A percentile compares a stretch with the other conserved stretches of the same genome.
Evolutionary conservation across 2,888 invertebrate species (phyloP).

Genomic region (Melanargia galathea): DNA sequence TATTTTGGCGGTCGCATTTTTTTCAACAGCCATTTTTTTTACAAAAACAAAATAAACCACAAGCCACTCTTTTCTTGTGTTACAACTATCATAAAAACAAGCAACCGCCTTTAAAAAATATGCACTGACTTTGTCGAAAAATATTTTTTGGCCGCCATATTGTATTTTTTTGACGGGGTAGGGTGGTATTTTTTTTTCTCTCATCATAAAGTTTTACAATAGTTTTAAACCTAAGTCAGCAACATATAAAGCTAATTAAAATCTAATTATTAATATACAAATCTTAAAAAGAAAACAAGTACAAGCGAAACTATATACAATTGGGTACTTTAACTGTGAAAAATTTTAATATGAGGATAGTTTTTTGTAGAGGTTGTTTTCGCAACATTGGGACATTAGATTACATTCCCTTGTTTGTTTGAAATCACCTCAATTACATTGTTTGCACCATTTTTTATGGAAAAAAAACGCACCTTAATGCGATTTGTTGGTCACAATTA

Average conservation of each 20-base stretch:
- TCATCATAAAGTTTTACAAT: slow-evolving; percentile 49
- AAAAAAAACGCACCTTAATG: too few relatives aligned
- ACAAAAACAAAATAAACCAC: slow-evolving; percentile 63
- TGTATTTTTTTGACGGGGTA: slow-evolving; percentile 49
- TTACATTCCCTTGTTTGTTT: too few relatives aligned
- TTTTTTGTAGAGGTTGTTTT: not conserved
- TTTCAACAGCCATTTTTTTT: slow-evolving; percentile 60
- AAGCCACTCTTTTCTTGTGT: slow-evolving; percentile 75
- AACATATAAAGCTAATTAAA: slow-evolving; percentile 50
- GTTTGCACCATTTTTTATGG: too few relatives aligned
- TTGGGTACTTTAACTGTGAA: slow-evolving; percentile 39
- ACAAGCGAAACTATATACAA: slow-evolving; percentile 45
- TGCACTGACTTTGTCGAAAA: slow-evolving; percentile 71
- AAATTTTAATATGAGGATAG: not conserved
- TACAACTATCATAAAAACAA: slow-evolving; percentile 54
- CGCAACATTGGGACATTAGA: too few relatives aligned
- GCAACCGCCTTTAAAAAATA: slow-evolving; percentile 63
- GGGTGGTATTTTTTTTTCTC: slow-evolving; percentile 47
- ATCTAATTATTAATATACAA: slow-evolving; percentile 50
- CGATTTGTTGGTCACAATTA: too few relatives aligned
- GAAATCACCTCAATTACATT: too few relatives aligned
- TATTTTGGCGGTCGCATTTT: slow-evolving; percentile 66
- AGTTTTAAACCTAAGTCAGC: slow-evolving; percentile 56
- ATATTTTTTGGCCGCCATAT: slow-evolving; percentile 63
- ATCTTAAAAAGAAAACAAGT: slow-evolving; percentile 45